Base-by-base conservation (phyloP, 2,888 invertebrate genomes). In the Rhodophaea formosa region DNA sequence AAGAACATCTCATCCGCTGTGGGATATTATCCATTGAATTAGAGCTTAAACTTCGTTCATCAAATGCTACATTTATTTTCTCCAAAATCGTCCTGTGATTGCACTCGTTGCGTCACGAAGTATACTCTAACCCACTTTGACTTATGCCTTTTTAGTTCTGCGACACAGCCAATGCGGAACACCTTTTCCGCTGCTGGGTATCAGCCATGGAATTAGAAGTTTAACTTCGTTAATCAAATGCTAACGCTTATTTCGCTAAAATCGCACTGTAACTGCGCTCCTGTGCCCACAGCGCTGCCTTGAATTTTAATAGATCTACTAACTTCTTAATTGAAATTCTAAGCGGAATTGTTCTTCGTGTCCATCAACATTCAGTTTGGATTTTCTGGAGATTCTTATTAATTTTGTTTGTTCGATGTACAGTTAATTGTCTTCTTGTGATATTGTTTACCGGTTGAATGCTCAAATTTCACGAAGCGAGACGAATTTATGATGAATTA, bases 241-340 rank as follows among this genome's bases (percentile, higher is more conserved):
- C 67, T 68, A 64, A 70, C 70, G 61, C 69, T 77, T 76, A 75
- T 73, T 75, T 70, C 65, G 59, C 67, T 69, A 77, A 74, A 77
- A 77, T 77, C 73, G 72, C 71, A 76, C 73, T 72, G 69, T 67
- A 72, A 70, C 70, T 71, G 74, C 68, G 73, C 72, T 72, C 69
- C 69, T 68, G 69, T 63, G 65, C 71, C 74, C 72, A 65, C 72
- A 70, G 68, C 68, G 73, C 71, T 70, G 68, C 68, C 69, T 72
- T 77, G 79, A 82, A 84, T 83, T 77, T 77, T 75, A 82, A 82
- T 81, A 71, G 74, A 62, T 70, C 69, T 63, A 70, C 72, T 75
- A 82, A 81, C 80, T 83, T 79, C 75, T 77, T 80, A 82, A 82
- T 83, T 82, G 75, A 80, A 82, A 81, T 81, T 80, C 79, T 77